These are phyloP conservation scores for Delphinapterus leucas DNA, from an alignment of 2,113 vertebrate genomes.

Conservation along the genomic window DNA sequence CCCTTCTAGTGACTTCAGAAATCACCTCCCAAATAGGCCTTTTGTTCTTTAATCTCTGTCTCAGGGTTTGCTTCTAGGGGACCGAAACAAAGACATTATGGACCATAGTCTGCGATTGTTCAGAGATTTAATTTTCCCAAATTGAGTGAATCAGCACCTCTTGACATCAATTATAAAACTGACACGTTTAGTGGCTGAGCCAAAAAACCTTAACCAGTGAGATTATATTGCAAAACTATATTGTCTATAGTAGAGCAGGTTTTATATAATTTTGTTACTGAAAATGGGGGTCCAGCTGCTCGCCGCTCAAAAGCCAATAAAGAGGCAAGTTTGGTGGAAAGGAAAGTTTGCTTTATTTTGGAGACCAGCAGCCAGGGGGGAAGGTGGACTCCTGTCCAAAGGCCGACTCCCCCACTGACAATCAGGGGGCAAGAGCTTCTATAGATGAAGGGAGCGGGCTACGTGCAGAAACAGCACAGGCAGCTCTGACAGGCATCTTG, in stretches of 20 bases:
- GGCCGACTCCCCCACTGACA: not conserved
- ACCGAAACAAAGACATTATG: not conserved
- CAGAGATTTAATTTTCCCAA: not conserved
- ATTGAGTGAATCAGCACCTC: not conserved
- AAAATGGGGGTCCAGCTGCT: not conserved
- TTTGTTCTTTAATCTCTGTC: not conserved
- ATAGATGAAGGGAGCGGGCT: not conserved
- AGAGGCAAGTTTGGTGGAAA: not conserved
- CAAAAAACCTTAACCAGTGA: not conserved
- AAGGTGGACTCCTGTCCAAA: not conserved
- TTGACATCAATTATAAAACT: not conserved
- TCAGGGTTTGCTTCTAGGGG: not conserved
- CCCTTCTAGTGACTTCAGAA: not conserved
- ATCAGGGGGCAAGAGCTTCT: not conserved
- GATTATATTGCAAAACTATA: not conserved
- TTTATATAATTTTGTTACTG: not conserved
- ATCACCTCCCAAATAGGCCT: not conserved
- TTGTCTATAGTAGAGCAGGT: not conserved
- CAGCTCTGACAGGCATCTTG: not conserved
- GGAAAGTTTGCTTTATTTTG: not conserved
- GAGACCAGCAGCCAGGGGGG: fast-evolving
- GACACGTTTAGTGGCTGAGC: not conserved
- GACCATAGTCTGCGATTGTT: not conserved
- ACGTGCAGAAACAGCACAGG: not conserved
- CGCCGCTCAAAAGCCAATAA: fast-evolving